Evolutionary conservation across 2,888 invertebrate genomes (phyloP).

Genomic region (Smittia sp.): DNA sequence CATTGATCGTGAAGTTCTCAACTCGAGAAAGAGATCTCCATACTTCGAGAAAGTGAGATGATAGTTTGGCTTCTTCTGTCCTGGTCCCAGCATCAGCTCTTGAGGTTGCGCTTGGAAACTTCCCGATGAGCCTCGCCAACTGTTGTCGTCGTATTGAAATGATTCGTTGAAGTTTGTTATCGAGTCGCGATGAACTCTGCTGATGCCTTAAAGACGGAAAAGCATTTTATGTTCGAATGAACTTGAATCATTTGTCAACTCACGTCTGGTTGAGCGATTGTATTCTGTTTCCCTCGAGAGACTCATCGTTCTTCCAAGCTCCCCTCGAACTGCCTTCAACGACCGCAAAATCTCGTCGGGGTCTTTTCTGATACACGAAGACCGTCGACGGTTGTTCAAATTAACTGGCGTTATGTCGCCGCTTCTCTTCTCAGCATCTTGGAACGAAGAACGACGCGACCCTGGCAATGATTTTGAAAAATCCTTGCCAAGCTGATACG

Average conservation of each 20-base stretch:
- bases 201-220: background rate
- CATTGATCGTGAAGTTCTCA: slow-evolving; percentile 52
- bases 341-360: slow-evolving; percentile 81
- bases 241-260: background rate
- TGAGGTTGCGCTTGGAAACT: slow-evolving; percentile 13
- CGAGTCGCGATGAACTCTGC: background rate
- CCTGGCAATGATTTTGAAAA: slow-evolving; percentile 83
- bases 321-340: slow-evolving; percentile 77
- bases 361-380: slow-evolving; percentile 77
- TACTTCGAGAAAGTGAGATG: slow-evolving; percentile 66
- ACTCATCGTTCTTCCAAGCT: slow-evolving; percentile 79
- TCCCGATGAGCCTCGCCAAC: slow-evolving; percentile 7
- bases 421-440: slow-evolving; percentile 62
- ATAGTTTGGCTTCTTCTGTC: slow-evolving; percentile 77
- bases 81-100: slow-evolving; percentile 64
- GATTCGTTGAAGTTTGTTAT: slow-evolving; percentile 4
- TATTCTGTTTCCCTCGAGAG: slow-evolving; percentile 61
- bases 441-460: slow-evolving; percentile 80
- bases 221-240: background rate
- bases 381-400: slow-evolving; percentile 70
- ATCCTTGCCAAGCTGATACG: slow-evolving; percentile 80
- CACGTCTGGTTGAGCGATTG: slow-evolving; percentile 48
- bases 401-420: slow-evolving; percentile 53
- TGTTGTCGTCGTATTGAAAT: background rate
- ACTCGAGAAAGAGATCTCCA: slow-evolving; percentile 82